Evolutionary conservation across 2,797 vertebrate genomes (phyloP).

Genomic region (Pseudotriccus pelzelni): DNA sequence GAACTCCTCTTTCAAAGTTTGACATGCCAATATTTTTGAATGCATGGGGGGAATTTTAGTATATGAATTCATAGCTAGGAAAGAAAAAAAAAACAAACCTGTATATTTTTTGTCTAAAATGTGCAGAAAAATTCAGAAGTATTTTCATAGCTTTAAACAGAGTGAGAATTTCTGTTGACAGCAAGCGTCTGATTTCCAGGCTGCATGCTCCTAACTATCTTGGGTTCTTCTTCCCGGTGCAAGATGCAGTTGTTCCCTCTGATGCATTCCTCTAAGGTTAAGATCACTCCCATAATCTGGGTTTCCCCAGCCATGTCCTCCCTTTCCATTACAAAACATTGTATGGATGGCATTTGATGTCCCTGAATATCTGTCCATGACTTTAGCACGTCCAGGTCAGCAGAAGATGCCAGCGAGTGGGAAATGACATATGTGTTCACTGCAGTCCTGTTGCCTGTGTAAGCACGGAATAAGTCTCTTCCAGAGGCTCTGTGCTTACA

Average conservation of each 20-base stretch:
- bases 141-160: background rate
- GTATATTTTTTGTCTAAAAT: background rate
- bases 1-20: conserved; percentile 2
- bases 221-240: background rate
- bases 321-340: background rate
- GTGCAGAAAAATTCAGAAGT: background rate
- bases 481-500: accelerated
- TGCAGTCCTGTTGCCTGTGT: background rate
- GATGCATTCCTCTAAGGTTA: background rate
- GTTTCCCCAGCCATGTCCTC: background rate
- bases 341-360: background rate
- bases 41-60: background rate
- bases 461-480: background rate
- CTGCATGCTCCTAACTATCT: background rate
- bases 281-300: background rate
- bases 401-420: background rate
- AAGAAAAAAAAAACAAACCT: background rate
- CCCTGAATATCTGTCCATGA: background rate
- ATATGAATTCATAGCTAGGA: background rate
- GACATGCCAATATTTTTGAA: background rate
- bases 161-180: background rate
- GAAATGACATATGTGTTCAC: background rate
- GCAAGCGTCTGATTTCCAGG: accelerated
- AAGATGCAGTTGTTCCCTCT: background rate
- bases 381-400: background rate